These are phyloP conservation scores for Sesamia nonagrioides DNA, from an alignment of 1,140 invertebrate species.

Conservation along the genomic window DNA sequence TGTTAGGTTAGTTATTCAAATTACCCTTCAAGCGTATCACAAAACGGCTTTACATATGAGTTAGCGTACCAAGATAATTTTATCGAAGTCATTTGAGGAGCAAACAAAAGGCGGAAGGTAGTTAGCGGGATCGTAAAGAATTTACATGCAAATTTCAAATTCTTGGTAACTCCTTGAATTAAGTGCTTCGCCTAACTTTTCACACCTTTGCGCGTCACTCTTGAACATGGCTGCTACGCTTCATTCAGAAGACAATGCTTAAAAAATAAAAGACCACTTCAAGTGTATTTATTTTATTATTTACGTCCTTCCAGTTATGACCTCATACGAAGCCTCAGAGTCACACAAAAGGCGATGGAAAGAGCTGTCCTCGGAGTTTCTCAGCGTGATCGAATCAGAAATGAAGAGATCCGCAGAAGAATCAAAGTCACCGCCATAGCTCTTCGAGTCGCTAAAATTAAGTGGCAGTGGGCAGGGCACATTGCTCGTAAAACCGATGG, in stretches of 20 bases:
- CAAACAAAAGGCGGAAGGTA: constrained; percentile 31
- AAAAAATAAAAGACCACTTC: not conserved
- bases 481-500: no score
- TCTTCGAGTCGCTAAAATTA: no score
- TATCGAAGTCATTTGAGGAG: not conserved
- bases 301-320: no score
- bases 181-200: constrained; percentile 34
- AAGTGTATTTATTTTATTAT: not conserved
- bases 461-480: no score
- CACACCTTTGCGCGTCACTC: constrained; percentile 8
- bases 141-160: constrained; percentile 40
- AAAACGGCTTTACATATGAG: not conserved
- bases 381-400: no score
- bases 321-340: no score
- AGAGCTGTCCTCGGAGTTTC: no score
- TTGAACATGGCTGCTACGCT: constrained; percentile 12
- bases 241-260: constrained; percentile 29
- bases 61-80: constrained; percentile 6
- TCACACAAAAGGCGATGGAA: no score
- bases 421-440: no score
- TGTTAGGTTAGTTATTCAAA: not conserved
- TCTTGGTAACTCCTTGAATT: constrained; percentile 27
- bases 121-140: constrained; percentile 32
- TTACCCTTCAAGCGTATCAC: not conserved
- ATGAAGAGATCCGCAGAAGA: no score